Evolutionary conservation across 2,113 vertebrate genomes (phyloP), one percentile per base, ranked within the genome.

Genomic region (Mesocricetus auratus): DNA sequence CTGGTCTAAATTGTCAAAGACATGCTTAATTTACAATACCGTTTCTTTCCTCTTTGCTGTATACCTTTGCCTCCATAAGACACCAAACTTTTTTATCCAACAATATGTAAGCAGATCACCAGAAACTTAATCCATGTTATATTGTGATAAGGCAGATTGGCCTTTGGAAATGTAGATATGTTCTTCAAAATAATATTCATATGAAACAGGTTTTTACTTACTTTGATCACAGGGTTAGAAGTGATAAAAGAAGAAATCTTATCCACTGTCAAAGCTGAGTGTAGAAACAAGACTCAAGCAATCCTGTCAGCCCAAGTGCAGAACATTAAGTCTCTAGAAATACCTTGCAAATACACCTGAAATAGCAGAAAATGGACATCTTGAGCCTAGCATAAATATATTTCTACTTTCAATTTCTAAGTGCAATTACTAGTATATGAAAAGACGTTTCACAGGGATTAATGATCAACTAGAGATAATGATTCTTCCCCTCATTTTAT

Each of bases 351-450:
- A 77, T 92, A 89, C 31, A 88, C 78, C 50, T 82, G 60, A 96
- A 96, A 94, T 95, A 88, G 83, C 39, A 81, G 64, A 96, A 97
- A 96, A 86, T 88, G 94, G 95, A 97, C 85, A 96, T 96, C 33
- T 86, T 96, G 47, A 66, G 64, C 33, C 58, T 96, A 96, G 36
- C 75, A 94, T 92, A 96, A 95, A 90, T 95, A 94, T 64, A 93
- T 95, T 96, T 97, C 94, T 50, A 94, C 68, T 94, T 97, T 86
- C 91, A 96, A 96, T 95, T 97, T 97, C 58, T 69, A 95, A 95
- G 45, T 92, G 77, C 94, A 94, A 94, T 97, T 95, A 81, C 73
- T 45, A 36, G 29, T 36, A 10, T 62, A 87, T 68, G 69, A 90
- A 94, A 85, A 19, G 74, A 39, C 89, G 92, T 91, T 96, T 97